Conservation (phyloP, 2,888 invertebrate species). For the Eupithecia insigniata region DNA sequence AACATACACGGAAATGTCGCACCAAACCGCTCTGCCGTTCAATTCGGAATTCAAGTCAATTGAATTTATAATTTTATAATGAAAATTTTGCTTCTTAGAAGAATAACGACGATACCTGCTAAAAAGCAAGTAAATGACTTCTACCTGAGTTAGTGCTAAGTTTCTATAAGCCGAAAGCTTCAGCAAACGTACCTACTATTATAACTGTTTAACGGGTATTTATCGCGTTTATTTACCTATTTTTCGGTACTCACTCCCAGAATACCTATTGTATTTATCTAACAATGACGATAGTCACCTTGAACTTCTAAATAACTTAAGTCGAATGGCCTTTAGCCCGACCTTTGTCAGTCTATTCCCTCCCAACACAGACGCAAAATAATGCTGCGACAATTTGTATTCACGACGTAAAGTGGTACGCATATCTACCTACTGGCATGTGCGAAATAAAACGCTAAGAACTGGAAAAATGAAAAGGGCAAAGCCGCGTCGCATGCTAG, state of each 20-base stretch:
- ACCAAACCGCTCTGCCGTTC: not conserved
- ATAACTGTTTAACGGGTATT: no score
- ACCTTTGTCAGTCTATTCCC: not conserved
- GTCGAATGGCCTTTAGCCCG: not conserved
- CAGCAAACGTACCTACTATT: no score
- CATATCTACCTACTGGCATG: slow-evolving; percentile 10
- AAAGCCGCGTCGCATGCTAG: slow-evolving; percentile 2
- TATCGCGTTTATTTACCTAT: no score
- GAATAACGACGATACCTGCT: no score
- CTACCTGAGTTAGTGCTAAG: no score
- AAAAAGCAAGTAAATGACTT: no score
- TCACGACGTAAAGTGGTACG: slow-evolving; percentile 24
- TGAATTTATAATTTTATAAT: no score
- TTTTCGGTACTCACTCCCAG: no score
- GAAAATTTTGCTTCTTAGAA: no score
- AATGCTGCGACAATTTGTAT: slow-evolving; percentile 32
- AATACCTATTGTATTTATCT: no score
- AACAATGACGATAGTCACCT: not conserved
- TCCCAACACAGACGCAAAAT: slow-evolving; percentile 14
- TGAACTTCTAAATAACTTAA: not conserved
- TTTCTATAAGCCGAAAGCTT: no score
- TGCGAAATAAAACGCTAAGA: slow-evolving; percentile 15
- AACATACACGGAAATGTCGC: not conserved
- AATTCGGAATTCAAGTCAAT: not conserved
- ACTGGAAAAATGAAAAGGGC: slow-evolving; percentile 16